Evolutionary conservation across 2,888 invertebrate genomes (phyloP).

Genomic region (Flexamia atlantica): DNA sequence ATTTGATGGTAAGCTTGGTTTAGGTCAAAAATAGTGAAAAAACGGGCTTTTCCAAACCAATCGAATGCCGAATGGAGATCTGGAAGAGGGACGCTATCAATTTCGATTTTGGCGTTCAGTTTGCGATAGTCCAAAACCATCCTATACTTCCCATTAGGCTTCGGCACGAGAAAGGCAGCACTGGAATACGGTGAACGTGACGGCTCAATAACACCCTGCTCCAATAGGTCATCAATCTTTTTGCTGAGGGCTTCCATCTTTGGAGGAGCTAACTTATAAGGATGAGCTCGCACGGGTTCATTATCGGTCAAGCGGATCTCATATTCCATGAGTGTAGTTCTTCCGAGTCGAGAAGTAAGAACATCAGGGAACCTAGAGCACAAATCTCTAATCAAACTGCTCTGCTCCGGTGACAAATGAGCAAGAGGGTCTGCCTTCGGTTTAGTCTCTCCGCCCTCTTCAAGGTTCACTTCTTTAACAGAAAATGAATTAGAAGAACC

Average conservation of each 20-base stretch:
- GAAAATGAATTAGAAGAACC: neutral
- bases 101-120: no score
- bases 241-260: conserved; percentile 33
- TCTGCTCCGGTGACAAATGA: neutral
- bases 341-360: neutral
- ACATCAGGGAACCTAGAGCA: conserved; percentile 5
- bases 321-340: conserved; percentile 8
- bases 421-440: neutral
- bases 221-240: neutral
- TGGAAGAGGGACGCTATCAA: no score
- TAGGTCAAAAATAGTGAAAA: no score
- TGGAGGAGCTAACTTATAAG: conserved; percentile 36
- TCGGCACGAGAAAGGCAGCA: no score
- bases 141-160: no score
- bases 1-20: no score
- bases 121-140: no score
- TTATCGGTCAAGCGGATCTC: neutral
- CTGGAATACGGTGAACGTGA: neutral
- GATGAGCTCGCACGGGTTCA: conserved; percentile 8
- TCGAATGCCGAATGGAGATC: no score
- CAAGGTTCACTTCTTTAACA: no score
- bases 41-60: no score
- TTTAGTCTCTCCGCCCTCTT: neutral
- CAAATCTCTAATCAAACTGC: neutral
- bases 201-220: conserved; percentile 8